Evolutionary conservation across 1,140 invertebrate species (phyloP).

Genomic region (Drosophila erecta): DNA sequence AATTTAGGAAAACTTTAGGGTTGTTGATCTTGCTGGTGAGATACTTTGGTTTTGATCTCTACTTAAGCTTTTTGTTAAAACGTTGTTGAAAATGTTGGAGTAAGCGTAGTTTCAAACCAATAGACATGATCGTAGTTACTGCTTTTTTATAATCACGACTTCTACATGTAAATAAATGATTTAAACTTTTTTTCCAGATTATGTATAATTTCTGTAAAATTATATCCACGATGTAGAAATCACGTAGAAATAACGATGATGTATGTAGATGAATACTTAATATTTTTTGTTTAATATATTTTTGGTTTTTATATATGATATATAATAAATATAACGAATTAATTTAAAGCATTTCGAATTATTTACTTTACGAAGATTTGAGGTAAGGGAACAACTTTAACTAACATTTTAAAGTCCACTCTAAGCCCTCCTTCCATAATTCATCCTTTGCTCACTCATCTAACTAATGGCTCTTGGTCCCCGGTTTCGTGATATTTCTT

Average conservation of each 20-base stretch:
- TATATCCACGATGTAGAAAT: too few relatives aligned
- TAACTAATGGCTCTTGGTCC: conserved; percentile 30
- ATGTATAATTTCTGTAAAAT: too few relatives aligned
- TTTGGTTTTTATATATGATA: too few relatives aligned
- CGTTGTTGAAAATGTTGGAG: neutral
- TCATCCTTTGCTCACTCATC: conserved; percentile 28
- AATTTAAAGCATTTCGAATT: too few relatives aligned
- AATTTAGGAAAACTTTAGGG: neutral
- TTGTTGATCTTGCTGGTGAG: neutral
- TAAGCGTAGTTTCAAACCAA: conserved; percentile 3
- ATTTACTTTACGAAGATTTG: too few relatives aligned
- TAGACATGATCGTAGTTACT: too few relatives aligned
- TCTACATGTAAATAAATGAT: neutral
- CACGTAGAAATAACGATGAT: too few relatives aligned
- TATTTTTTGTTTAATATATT: too few relatives aligned
- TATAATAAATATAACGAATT: neutral
- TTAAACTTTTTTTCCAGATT: too few relatives aligned
- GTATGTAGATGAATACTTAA: too few relatives aligned
- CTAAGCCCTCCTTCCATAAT: conserved; percentile 5
- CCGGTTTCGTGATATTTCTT: conserved; percentile 8
- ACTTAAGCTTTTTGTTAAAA: neutral
- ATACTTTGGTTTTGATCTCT: neutral
- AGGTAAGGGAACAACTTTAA: neutral
- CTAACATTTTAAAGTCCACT: conserved; percentile 12
- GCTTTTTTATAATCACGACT: neutral